Evolutionary conservation across 2,797 vertebrate genomes (phyloP).

Genomic region (Phrynocephalus guinanensis): DNA sequence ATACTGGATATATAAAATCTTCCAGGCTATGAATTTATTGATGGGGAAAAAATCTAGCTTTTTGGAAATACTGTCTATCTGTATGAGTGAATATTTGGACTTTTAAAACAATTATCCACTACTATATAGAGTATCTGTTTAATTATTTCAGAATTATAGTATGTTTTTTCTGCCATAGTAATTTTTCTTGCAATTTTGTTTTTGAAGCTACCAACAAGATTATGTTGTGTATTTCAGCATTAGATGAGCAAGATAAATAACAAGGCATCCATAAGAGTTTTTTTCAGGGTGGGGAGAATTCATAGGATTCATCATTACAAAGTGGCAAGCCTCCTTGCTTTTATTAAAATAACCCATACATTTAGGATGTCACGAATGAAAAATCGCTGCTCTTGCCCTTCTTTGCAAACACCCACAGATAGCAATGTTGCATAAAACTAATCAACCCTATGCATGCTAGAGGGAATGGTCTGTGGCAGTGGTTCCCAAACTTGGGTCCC

Average conservation of each 20-base stretch:
- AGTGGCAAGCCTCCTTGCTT: too few species aligned
- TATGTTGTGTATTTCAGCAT: too few species aligned
- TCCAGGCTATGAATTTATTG: not conserved
- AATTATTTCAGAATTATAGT: not conserved
- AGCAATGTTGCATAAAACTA: not conserved
- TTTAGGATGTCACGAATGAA: too few species aligned
- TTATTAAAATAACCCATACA: too few species aligned
- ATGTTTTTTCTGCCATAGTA: not conserved
- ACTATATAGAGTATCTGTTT: not conserved
- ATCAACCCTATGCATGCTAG: not conserved
- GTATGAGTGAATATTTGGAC: not conserved
- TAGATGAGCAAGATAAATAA: too few species aligned
- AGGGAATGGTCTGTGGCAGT: not conserved
- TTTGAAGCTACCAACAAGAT: too few species aligned
- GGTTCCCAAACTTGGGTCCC: too few species aligned
- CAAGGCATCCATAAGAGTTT: too few species aligned
- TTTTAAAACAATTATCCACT: not conserved
- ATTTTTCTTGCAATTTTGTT: not conserved
- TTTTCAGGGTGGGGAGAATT: too few species aligned
- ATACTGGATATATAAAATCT: conserved; percentile 8
- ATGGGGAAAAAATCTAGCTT: not conserved
- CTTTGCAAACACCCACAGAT: not conserved
- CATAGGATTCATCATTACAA: too few species aligned
- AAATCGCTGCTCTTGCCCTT: too few species aligned
- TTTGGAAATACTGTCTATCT: not conserved